Conservation (phyloP, 2,888 invertebrate species). For the Trachelus troglodyta region DNA sequence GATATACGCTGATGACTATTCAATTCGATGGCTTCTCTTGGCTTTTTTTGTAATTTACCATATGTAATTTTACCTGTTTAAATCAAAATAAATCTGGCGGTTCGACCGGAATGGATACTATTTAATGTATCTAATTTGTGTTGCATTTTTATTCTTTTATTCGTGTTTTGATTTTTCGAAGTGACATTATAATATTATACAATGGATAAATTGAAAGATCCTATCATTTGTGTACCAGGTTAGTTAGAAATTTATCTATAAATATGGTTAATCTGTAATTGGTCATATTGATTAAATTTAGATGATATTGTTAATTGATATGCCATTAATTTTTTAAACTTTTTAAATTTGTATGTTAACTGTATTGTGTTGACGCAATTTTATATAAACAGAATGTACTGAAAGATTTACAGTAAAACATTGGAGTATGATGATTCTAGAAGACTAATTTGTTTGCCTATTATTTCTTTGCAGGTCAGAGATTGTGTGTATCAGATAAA, state of each 20-base stretch:
- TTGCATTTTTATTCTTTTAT: neutral
- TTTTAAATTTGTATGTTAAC: neutral
- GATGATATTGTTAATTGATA: neutral
- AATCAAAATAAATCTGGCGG: neutral
- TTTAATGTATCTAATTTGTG: neutral
- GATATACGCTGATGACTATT: too few species aligned
- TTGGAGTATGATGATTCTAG: neutral
- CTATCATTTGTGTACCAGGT: constrained; percentile 59
- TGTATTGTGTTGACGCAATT: neutral
- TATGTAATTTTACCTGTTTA: neutral
- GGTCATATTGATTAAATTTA: neutral
- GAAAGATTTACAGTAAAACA: neutral
- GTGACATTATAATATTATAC: neutral
- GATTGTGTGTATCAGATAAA: constrained; percentile 77
- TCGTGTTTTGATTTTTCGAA: neutral
- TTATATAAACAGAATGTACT: neutral
- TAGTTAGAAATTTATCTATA: constrained; percentile 16
- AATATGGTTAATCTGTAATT: neutral
- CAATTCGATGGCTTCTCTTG: too few species aligned
- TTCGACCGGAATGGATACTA: neutral
- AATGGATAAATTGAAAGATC: constrained; percentile 40
- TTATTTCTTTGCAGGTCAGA: constrained; percentile 74
- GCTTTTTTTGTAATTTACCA: too few species aligned
- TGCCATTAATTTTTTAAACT: neutral
- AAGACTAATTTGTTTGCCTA: neutral